Evolutionary conservation across 2,888 invertebrate species (phyloP).

Genomic region (Erebia epiphron): DNA sequence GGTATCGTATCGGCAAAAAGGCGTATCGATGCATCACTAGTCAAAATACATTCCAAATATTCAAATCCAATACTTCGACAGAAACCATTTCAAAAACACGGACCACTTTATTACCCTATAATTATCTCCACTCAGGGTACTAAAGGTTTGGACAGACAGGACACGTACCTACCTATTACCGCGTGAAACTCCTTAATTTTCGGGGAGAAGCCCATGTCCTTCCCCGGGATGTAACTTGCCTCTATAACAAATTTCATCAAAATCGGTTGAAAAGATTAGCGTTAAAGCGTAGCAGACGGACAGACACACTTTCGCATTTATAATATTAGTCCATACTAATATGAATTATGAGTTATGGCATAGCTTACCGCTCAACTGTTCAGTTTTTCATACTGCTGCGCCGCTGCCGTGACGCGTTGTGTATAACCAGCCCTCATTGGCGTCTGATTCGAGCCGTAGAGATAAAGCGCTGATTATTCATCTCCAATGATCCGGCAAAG

Average conservation of each 20-base stretch:
- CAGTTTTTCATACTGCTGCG: neutral
- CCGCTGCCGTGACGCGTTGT: neutral
- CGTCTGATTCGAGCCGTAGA: constrained; percentile 21
- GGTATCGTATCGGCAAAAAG: too few species aligned
- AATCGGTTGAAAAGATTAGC: too few species aligned
- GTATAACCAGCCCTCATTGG: constrained; percentile 8
- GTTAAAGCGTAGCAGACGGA: too few species aligned
- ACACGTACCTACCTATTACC: neutral
- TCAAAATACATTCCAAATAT: constrained; percentile 7
- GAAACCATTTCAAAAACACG: constrained; percentile 22
- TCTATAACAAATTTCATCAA: too few species aligned
- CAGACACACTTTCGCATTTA: too few species aligned
- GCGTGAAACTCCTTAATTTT: too few species aligned
- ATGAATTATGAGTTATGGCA: too few species aligned
- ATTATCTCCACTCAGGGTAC: constrained; percentile 31
- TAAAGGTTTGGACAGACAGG: constrained; percentile 11
- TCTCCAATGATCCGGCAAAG: constrained; percentile 38
- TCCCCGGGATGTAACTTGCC: too few species aligned
- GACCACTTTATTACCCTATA: constrained; percentile 29
- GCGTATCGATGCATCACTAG: too few species aligned
- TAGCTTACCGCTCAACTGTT: too few species aligned
- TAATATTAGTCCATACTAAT: too few species aligned
- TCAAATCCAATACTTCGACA: constrained; percentile 14
- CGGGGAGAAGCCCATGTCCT: too few species aligned
- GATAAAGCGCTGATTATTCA: constrained; percentile 39